Evolutionary conservation across 2,797 vertebrate species (phyloP), one percentile per base, ranked within the genome.

Genomic region (Microtus obscurus): DNA sequence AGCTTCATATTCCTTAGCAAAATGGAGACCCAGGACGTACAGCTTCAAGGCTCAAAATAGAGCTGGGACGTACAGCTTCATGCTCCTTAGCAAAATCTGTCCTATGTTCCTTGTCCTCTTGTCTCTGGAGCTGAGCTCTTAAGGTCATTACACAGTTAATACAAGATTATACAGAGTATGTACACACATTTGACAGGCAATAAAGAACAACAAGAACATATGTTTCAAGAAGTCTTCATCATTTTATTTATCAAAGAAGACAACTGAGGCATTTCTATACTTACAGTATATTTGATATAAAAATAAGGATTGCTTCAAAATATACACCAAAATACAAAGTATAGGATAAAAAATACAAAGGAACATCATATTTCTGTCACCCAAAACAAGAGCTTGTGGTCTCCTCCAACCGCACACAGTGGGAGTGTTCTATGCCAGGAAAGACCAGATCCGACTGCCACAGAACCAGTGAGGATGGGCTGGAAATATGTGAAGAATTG

Each of bases 341-440:
- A 79, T 81, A 97, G 65, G 93, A 97, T 56, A 93, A 92, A 79
- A 93, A 79, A 80, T 1, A 69, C 69, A 96, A 87, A 77, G 23
- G 80, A 97, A 96, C 96, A n/a, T 96, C 96, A 99, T 99, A 99
- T 99, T 98, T 99, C 99, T 7, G 99, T 99, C 98, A 99, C 98
- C 99, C 99, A 99, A 96, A 99, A 99, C 82, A 98, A 99, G 80
- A 99, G 99, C 97, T 99, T 99, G 98, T 99, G 99, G 98, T 99
- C 99, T 81, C 99, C 99, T 77, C 99, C 99, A 0, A 99, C 98
- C 89, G 98, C 99, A 90, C 99, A 99, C 45, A 99, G 98, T 2
- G 99, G 99, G 86, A 99, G 99, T 13, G 99, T 99, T 97, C 99
- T 98, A 76, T 99, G 99, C 99, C 99, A 99, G 94, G 99, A 99